Conservation (phyloP, 2,797 vertebrate species). For the Artibeus jamaicensis region DNA sequence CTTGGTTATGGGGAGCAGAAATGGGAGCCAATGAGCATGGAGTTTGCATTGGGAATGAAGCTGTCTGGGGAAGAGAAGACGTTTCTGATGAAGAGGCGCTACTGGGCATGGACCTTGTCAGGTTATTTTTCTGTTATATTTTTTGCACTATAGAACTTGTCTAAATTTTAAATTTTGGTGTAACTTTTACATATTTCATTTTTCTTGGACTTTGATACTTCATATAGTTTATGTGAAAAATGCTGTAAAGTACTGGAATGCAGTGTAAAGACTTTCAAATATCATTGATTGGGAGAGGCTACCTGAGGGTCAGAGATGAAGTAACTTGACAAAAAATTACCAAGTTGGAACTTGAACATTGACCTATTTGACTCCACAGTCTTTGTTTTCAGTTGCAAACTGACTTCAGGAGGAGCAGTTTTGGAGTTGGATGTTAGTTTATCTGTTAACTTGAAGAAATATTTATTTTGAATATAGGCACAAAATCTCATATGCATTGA, state of each 20-base stretch:
- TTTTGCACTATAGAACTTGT: conserved; percentile 18
- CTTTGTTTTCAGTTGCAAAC: conserved; percentile 17
- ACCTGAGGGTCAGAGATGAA: conserved; percentile 25
- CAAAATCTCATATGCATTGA: conserved; percentile 22
- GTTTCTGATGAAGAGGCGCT: conserved; percentile 88
- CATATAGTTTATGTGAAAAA: background rate
- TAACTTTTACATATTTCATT: conserved; percentile 5
- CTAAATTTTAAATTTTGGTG: conserved; percentile 13
- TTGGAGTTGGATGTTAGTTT: background rate
- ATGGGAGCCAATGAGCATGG: conserved; percentile 98
- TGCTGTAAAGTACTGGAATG: background rate
- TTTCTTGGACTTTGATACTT: background rate
- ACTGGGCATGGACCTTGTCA: conserved; percentile 97
- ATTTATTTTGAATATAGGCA: conserved; percentile 10
- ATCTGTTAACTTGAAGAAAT: background rate
- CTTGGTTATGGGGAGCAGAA: conserved; percentile 98
- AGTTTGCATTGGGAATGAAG: conserved; percentile 97
- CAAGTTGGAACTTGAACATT: conserved; percentile 3
- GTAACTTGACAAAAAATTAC: conserved; percentile 18
- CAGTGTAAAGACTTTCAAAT: background rate
- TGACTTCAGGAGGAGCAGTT: conserved; percentile 34
- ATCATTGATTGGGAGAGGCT: background rate
- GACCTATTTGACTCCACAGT: background rate
- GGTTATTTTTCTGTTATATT: conserved; percentile 81
- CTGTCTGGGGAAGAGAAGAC: conserved; percentile 95